phyloP scores from a whole-genome alignment of 2,888 invertebrate genomes.

The Trilocha varians region DNA sequence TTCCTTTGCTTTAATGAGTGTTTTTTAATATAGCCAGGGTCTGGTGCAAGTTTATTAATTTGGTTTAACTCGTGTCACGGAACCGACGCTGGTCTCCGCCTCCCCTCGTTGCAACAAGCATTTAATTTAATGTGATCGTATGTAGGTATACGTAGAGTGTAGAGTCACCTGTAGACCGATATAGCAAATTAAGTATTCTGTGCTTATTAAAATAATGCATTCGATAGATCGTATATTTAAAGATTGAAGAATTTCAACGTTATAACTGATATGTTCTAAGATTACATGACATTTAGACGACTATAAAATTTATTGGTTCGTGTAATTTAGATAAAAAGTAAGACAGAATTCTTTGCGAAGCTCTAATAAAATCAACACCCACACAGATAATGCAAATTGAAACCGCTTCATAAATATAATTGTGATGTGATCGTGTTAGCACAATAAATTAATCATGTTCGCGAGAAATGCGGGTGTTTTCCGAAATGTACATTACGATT shows the following conservation, averaged over 20 bases:
- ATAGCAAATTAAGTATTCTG: too few species aligned
- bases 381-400: neutral
- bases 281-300: too few species aligned
- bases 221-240: too few species aligned
- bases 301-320: too few species aligned
- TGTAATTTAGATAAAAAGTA: too few species aligned
- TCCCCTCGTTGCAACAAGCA: constrained; percentile 4
- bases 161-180: too few species aligned
- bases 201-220: too few species aligned
- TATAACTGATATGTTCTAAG: too few species aligned
- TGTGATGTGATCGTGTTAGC: neutral
- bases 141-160: too few species aligned
- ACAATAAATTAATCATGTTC: neutral
- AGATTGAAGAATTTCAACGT: too few species aligned
- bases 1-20: constrained; percentile 71
- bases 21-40: constrained; percentile 71
- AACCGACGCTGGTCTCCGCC: constrained; percentile 22
- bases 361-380: too few species aligned
- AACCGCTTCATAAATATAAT: neutral
- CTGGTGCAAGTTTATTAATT: constrained; percentile 72
- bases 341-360: too few species aligned
- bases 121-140: neutral
- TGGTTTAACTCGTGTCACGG: constrained; percentile 69
- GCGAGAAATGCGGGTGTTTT: constrained; percentile 28
- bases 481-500: constrained; percentile 37